Base-by-base conservation (phyloP, 2,113 vertebrate species). In the Colinus virginianus region DNA sequence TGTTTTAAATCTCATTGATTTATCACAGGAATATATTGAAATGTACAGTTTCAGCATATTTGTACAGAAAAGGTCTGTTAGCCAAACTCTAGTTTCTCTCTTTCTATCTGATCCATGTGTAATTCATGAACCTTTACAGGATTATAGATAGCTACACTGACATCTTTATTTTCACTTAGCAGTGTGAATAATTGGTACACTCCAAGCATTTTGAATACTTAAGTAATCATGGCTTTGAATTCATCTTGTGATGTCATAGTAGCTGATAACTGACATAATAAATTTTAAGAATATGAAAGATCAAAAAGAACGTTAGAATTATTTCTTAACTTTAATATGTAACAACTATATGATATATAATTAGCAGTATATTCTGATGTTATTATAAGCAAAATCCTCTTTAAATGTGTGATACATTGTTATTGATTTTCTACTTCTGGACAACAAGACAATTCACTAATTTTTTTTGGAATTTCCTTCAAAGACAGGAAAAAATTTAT, bases 171-270 rank as follows among this genome's bases (percentile, higher is more conserved):
- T 97, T 96, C 96, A 97, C 96, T 97, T 97, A 97, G 95, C 96
- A 90, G 96, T 82, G 93, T 97, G 96, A 97, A 96, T 97, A 97
- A 97, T 97, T 95, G 80, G 96, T 94, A 93, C 49, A 71, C 93
- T 94, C 88, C n/a, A 90, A 95, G 95, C 87, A 91, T 97, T 97
- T 97, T 96, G 97, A 97, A 97, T 95, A 96, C 82, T 95, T 90
- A 96, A 97, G 94, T 96, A 96, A 97, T 97, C 90, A 62, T 71
- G 96, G 76, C 88, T 96, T 95, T 96, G 94, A 97, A 98, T 98
- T 97, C 93, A 96, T 97, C 97, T 97, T 97, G 95, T 98, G 98
- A 98, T 97, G 97, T 98, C 98, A 97, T 95, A 96, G 94, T 87
- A 90, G 80, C 83, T 93, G 91, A 90, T 46, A 14, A 96, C 55